A percentile compares a stretch with the other conserved stretches of the same genome.
Evolutionary conservation across 2,113 vertebrate species (phyloP).

Genomic region (Rhinolophus ferrumequinum): DNA sequence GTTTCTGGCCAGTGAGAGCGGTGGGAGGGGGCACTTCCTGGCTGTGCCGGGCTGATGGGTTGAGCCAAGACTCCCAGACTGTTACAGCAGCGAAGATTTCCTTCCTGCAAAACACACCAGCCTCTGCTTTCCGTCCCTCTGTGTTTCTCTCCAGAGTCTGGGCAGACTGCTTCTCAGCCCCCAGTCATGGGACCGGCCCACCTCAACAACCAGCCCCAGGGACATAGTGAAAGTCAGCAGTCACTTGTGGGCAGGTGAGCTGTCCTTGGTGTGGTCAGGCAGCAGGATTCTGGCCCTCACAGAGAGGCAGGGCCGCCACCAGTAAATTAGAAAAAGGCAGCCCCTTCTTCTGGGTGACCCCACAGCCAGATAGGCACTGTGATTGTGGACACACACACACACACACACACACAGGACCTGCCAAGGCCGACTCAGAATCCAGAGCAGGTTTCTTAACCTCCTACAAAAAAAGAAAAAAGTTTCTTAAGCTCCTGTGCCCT

Average conservation of each 20-base stretch:
- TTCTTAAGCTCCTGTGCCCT: neutral
- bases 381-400: neutral
- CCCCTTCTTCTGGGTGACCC: neutral
- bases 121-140: neutral
- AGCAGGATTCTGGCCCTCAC: neutral
- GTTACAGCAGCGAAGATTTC: conserved; percentile 80
- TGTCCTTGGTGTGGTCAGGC: neutral
- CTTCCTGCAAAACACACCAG: conserved; percentile 78
- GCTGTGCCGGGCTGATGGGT: conserved; percentile 62
- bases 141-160: conserved; percentile 17
- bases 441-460: neutral
- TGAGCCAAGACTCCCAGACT: conserved; percentile 62
- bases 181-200: neutral
- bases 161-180: neutral
- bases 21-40: conserved; percentile 80
- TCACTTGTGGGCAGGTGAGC: neutral
- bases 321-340: neutral
- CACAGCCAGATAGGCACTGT: neutral
- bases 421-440: neutral
- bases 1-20: conserved; percentile 24
- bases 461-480: too few species aligned
- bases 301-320: neutral
- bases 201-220: neutral
- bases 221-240: neutral
- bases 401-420: too few species aligned